These are phyloP conservation scores for Ophraella communa DNA, from an alignment of 2,888 invertebrate species.

Conservation along the genomic window DNA sequence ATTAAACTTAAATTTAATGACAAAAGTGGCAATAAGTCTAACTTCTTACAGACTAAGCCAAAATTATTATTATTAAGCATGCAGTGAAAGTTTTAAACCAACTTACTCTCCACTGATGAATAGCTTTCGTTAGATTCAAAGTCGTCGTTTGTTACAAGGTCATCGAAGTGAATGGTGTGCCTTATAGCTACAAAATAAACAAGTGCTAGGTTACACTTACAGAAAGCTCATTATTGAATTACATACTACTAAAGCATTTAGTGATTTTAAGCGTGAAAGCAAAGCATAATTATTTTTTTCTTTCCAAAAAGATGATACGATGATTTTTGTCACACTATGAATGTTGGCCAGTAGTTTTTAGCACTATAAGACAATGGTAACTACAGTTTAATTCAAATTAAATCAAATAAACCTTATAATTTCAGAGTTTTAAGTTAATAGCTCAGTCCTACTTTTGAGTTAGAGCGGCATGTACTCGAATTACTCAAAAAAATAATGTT, in stretches of 20 bases:
- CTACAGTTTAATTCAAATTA: not conserved
- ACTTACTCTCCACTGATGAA: slow-evolving; percentile 51
- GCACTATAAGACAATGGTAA: not conserved
- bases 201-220: slow-evolving; percentile 28
- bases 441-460: not conserved
- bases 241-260: not conserved
- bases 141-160: slow-evolving; percentile 48
- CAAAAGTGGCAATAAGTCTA: too few relatives aligned
- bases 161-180: slow-evolving; percentile 51
- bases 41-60: too few relatives aligned
- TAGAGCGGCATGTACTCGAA: not conserved
- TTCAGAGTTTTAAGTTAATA: not conserved
- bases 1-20: too few relatives aligned
- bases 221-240: not conserved
- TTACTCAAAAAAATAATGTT: not conserved
- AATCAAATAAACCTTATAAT: not conserved
- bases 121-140: slow-evolving; percentile 47
- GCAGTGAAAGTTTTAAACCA: slow-evolving; percentile 6
- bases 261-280: not conserved
- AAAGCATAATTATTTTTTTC: not conserved
- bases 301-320: slow-evolving; percentile 3
- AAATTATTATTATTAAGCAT: not conserved
- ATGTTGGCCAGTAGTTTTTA: not conserved
- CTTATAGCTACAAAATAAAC: slow-evolving; percentile 46
- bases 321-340: not conserved